Percentiles rank a stretch among this genome's conserved stretches.
Evolutionary conservation across 2,888 invertebrate genomes (phyloP).

Genomic region (Drosophila paramelanica): DNA sequence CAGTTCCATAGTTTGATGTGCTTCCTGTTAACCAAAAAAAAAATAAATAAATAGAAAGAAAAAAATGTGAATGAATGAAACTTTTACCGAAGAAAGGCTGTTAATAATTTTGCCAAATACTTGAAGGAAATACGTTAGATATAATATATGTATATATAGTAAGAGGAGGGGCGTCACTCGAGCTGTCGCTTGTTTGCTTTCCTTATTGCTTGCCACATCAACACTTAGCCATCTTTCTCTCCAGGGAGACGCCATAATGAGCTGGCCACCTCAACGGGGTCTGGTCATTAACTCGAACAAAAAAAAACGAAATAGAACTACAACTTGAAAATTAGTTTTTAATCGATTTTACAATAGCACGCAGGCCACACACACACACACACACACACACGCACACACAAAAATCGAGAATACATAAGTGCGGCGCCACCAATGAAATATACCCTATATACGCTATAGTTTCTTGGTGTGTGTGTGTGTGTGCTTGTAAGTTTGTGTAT

Average conservation of each 20-base stretch:
- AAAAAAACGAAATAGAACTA: background rate
- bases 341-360: slow-evolving; percentile 80
- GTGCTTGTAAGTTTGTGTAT: slow-evolving; percentile 27
- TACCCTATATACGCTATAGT: slow-evolving; percentile 9
- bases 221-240: slow-evolving; percentile 32
- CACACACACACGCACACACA: slow-evolving; percentile 29
- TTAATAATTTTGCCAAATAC: slow-evolving; percentile 44
- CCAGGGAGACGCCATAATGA: slow-evolving; percentile 52
- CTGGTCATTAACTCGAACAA: slow-evolving; percentile 41
- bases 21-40: slow-evolving; percentile 36
- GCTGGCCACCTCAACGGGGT: slow-evolving; percentile 28
- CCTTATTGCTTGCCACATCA: slow-evolving; percentile 48
- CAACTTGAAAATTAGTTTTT: slow-evolving; percentile 76
- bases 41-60: background rate
- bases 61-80: slow-evolving; percentile 2
- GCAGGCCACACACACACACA: slow-evolving; percentile 57
- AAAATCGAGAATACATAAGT: slow-evolving; percentile 29
- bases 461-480: background rate
- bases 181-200: slow-evolving; percentile 45
- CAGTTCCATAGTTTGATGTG: slow-evolving; percentile 58
- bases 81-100: slow-evolving; percentile 48
- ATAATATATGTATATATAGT: slow-evolving; percentile 5
- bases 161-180: slow-evolving; percentile 45
- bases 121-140: slow-evolving; percentile 14
- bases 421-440: slow-evolving; percentile 27